These are phyloP conservation scores for Diachrysia chrysitis DNA, from an alignment of 2,888 invertebrate species.

Conservation along the genomic window DNA sequence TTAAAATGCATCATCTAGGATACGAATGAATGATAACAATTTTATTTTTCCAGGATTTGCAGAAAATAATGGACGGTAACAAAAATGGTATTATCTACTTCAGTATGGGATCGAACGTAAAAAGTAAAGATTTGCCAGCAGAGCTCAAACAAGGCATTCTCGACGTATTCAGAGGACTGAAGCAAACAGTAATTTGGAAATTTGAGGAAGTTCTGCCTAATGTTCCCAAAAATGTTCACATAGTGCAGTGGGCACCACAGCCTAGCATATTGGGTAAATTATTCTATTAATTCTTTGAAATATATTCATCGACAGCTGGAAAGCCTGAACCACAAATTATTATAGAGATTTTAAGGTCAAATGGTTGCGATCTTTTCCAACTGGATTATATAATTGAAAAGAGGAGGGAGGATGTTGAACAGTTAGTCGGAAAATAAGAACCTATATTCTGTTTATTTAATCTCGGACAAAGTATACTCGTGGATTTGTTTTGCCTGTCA, in stretches of 20 bases:
- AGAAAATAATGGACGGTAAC: conserved; percentile 74
- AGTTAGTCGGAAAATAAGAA: not conserved
- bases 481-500: not conserved
- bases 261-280: conserved; percentile 70
- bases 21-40: not conserved
- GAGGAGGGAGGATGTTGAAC: too few relatives aligned
- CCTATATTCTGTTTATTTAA: not conserved
- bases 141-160: conserved; percentile 66
- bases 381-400: too few relatives aligned
- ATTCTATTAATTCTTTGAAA: not conserved
- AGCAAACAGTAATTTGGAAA: conserved; percentile 82
- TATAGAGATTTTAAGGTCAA: too few relatives aligned
- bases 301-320: not conserved
- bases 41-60: conserved; percentile 64
- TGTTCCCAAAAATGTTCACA: conserved; percentile 67
- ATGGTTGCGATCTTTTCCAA: too few relatives aligned
- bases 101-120: conserved; percentile 80
- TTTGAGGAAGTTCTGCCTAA: conserved; percentile 65
- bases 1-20: too few relatives aligned
- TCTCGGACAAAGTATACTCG: not conserved
- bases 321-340: too few relatives aligned
- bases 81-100: conserved; percentile 81
- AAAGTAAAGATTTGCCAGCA: conserved; percentile 72
- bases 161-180: conserved; percentile 73
- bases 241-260: conserved; percentile 74